Conservation (phyloP, 2,888 invertebrate genomes). For the Dryomyza anilis region DNA sequence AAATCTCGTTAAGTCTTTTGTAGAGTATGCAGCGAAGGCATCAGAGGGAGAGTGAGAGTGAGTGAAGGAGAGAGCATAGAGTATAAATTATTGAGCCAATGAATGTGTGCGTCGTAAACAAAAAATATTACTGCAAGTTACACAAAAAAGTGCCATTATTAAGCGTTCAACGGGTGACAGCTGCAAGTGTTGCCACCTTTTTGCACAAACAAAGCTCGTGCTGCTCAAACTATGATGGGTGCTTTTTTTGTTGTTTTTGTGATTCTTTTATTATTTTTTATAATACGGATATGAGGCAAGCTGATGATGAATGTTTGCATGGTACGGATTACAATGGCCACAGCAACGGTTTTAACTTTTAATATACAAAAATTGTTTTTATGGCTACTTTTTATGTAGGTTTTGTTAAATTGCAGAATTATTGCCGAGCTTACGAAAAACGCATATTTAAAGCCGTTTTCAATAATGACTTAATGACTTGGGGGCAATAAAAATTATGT, state of each 20-base stretch:
- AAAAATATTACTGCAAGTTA: background rate
- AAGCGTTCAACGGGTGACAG: slow-evolving; percentile 51
- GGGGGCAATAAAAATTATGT: too few species aligned
- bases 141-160: slow-evolving; percentile 51
- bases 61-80: background rate
- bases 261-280: too few species aligned
- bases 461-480: too few species aligned
- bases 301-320: background rate
- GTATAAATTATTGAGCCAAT: slow-evolving; percentile 9
- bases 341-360: too few species aligned
- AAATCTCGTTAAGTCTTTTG: slow-evolving; percentile 25
- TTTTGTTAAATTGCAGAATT: too few species aligned
- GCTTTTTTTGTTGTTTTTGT: background rate
- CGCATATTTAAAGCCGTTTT: too few species aligned
- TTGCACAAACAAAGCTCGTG: background rate
- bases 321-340: background rate
- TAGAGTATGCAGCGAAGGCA: too few species aligned
- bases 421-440: too few species aligned
- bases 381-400: too few species aligned
- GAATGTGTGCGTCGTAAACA: background rate
- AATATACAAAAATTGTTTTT: too few species aligned
- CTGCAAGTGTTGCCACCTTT: slow-evolving; percentile 37
- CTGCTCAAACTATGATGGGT: background rate
- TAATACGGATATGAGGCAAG: slow-evolving; percentile 36
- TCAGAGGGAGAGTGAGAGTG: too few species aligned